phyloP scores from a whole-genome alignment of 2,888 invertebrate genomes.

The Seira sanloemensis region DNA sequence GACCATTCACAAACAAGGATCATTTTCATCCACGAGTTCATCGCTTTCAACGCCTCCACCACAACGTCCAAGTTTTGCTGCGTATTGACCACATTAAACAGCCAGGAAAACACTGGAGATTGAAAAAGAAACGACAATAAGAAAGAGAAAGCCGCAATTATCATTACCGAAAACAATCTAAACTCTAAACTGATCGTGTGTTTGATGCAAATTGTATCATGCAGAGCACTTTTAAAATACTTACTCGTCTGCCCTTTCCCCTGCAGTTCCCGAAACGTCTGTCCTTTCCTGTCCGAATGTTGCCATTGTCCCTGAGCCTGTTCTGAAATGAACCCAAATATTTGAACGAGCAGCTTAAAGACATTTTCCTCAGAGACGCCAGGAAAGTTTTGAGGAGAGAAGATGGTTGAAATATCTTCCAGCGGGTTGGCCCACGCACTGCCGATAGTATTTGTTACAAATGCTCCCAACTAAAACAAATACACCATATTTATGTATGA shows the following conservation, averaged over 20 bases:
- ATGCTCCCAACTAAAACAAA: slow-evolving; percentile 67
- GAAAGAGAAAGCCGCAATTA: background rate
- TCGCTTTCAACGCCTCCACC: slow-evolving; percentile 67
- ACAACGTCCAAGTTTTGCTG: slow-evolving; percentile 67
- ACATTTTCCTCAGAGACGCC: slow-evolving; percentile 69
- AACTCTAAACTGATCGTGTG: too few species aligned
- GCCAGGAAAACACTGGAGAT: slow-evolving; percentile 70
- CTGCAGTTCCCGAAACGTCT: slow-evolving; percentile 67
- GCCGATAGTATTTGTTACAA: slow-evolving; percentile 71
- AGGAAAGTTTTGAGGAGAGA: slow-evolving; percentile 72
- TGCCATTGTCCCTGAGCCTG: slow-evolving; percentile 71
- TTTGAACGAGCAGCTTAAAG: slow-evolving; percentile 68
- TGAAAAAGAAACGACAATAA: background rate
- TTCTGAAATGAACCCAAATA: slow-evolving; percentile 71
- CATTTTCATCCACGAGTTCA: slow-evolving; percentile 72
- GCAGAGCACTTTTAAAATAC: slow-evolving; percentile 7
- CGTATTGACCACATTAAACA: slow-evolving; percentile 67
- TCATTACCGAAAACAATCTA: too few species aligned
- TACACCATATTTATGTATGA: background rate
- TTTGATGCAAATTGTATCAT: slow-evolving; percentile 11
- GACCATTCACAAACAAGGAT: slow-evolving; percentile 71
- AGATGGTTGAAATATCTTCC: slow-evolving; percentile 68
- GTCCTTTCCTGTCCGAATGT: slow-evolving; percentile 64
- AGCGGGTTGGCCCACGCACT: slow-evolving; percentile 68
- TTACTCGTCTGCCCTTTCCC: slow-evolving; percentile 71